Percentiles rank a stretch among this genome's conserved stretches.
phyloP scores from a whole-genome alignment of 2,797 vertebrate species.

The Limosa lapponica region DNA sequence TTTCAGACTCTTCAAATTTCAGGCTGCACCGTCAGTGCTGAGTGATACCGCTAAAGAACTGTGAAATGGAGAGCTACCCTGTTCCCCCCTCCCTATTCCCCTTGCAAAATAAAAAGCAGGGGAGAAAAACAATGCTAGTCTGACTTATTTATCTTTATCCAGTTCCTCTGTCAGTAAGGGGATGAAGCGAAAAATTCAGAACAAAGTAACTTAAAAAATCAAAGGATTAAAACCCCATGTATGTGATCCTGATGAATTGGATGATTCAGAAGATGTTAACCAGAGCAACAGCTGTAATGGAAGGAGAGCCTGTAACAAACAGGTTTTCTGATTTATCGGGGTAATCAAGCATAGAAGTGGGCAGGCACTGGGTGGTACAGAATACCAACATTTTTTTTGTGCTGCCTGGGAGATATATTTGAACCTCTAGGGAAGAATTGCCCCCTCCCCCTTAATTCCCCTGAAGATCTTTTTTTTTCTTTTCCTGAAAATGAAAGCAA shows the following conservation, averaged over 20 bases:
- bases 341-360: slow-evolving; percentile 68
- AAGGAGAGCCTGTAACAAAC: slow-evolving; percentile 68
- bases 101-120: slow-evolving; percentile 30
- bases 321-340: slow-evolving; percentile 73
- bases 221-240: slow-evolving; percentile 63
- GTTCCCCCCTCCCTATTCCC: not conserved
- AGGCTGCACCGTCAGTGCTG: not conserved
- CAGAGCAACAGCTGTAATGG: slow-evolving; percentile 75
- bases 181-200: slow-evolving; percentile 64
- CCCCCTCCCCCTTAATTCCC: slow-evolving; percentile 35
- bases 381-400: slow-evolving; percentile 49
- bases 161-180: slow-evolving; percentile 59
- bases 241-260: slow-evolving; percentile 72
- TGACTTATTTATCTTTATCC: slow-evolving; percentile 63
- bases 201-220: slow-evolving; percentile 70
- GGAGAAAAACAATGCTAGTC: slow-evolving; percentile 24
- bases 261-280: slow-evolving; percentile 72
- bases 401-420: slow-evolving; percentile 56
- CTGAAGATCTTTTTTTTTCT: not conserved
- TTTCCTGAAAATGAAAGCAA: slow-evolving; percentile 23
- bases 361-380: slow-evolving; percentile 75
- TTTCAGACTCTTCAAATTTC: not conserved
- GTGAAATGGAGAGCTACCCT: slow-evolving; percentile 35
- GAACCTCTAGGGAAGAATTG: slow-evolving; percentile 14
- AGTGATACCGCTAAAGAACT: not conserved